These are phyloP conservation scores for Nebria salina DNA, from an alignment of 2,888 invertebrate species.

Conservation along the genomic window DNA sequence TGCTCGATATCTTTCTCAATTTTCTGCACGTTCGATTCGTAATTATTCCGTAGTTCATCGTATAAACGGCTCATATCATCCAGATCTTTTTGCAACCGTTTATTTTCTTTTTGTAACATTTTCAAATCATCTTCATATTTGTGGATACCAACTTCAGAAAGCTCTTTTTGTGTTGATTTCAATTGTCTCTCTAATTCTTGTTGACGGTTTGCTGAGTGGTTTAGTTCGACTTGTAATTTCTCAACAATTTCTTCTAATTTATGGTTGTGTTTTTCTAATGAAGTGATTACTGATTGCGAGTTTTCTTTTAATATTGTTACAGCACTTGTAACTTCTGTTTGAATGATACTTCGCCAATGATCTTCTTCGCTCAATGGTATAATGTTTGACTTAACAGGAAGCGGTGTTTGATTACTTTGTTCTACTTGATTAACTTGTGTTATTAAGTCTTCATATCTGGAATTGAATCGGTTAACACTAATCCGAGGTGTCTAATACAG, in stretches of 20 bases:
- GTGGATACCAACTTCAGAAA: constrained; percentile 18
- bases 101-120: constrained; percentile 38
- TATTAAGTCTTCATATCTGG: constrained; percentile 48
- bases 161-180: constrained; percentile 18
- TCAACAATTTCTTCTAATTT: constrained; percentile 47
- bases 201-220: constrained; percentile 25
- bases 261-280: constrained; percentile 48
- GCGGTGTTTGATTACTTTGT: neutral
- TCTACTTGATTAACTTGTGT: constrained; percentile 31
- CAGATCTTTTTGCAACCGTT: constrained; percentile 39
- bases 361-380: neutral
- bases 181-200: constrained; percentile 23
- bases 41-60: constrained; percentile 20
- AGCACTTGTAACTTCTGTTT: constrained; percentile 30
- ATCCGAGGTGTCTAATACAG: neutral
- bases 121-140: constrained; percentile 20
- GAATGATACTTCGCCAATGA: constrained; percentile 26
- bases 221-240: constrained; percentile 40
- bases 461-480: constrained; percentile 22
- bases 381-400: neutral
- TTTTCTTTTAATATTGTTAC: constrained; percentile 46
- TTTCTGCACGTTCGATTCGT: constrained; percentile 24
- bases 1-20: constrained; percentile 28
- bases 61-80: constrained; percentile 28
- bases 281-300: constrained; percentile 45